A percentile compares a stretch with the other conserved stretches of the same genome.
Evolutionary conservation across 2,888 invertebrate genomes (phyloP).

Genomic region (Thera obeliscata): DNA sequence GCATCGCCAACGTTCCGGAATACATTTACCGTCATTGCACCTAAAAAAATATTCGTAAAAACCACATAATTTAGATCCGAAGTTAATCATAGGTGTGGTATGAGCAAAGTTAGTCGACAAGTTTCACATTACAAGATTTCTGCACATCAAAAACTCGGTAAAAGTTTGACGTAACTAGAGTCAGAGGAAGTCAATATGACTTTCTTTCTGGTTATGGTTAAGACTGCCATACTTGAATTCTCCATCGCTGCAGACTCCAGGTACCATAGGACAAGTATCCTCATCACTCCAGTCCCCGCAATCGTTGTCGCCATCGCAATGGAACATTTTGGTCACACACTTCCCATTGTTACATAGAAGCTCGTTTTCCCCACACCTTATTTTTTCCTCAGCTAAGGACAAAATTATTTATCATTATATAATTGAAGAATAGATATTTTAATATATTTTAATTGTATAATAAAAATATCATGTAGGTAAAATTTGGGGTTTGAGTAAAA

Average conservation of each 20-base stretch:
- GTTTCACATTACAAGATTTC: neutral
- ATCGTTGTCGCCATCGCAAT: constrained; percentile 94
- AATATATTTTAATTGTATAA: too few species aligned
- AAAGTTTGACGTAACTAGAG: neutral
- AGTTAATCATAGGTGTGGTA: neutral
- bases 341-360: constrained; percentile 89
- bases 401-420: constrained; percentile 3
- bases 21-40: constrained; percentile 91
- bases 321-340: constrained; percentile 90
- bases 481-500: too few species aligned
- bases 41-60: constrained; percentile 58
- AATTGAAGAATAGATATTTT: too few species aligned
- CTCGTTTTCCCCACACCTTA: constrained; percentile 89
- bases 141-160: neutral
- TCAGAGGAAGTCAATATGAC: too few species aligned
- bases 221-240: constrained; percentile 86
- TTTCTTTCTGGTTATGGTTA: neutral
- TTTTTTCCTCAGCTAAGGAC: constrained; percentile 72
- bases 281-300: constrained; percentile 96
- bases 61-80: neutral
- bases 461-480: too few species aligned
- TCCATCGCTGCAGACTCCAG: constrained; percentile 87
- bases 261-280: constrained; percentile 88
- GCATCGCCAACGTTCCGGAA: constrained; percentile 90
- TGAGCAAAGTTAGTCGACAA: neutral